Conservation (phyloP, 2,888 invertebrate genomes). For the Sphaerophoria rueppellii region DNA sequence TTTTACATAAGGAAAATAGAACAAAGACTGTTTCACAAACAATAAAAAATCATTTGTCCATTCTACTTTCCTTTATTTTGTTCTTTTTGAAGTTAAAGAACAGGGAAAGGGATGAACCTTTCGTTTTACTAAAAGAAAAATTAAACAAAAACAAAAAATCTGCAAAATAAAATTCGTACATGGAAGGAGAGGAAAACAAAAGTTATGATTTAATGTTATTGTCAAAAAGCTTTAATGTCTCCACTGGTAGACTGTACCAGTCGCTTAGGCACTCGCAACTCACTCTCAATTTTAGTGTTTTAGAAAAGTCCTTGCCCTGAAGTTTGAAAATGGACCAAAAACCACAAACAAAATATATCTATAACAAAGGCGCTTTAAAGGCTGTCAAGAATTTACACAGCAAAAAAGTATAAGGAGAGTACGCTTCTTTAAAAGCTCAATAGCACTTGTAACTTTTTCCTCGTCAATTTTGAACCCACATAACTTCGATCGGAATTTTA, state of each 20-base stretch:
- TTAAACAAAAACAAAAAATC: conserved; percentile 12
- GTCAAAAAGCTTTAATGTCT: conserved; percentile 5
- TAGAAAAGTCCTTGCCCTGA: neutral
- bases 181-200: neutral
- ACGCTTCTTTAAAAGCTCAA: too few relatives aligned
- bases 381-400: conserved; percentile 57
- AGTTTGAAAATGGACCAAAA: conserved; percentile 31
- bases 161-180: too few relatives aligned
- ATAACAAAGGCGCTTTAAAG: conserved; percentile 29
- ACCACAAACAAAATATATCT: neutral
- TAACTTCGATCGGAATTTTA: too few relatives aligned
- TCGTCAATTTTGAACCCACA: too few relatives aligned
- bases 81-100: conserved; percentile 27
- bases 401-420: conserved; percentile 36
- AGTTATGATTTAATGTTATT: too few relatives aligned
- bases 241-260: neutral
- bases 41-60: neutral
- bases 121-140: conserved; percentile 32
- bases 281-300: neutral
- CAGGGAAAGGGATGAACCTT: conserved; percentile 57
- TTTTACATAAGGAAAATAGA: conserved; percentile 31
- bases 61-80: too few relatives aligned
- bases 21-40: conserved; percentile 1
- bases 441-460: too few relatives aligned
- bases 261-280: neutral